Evolutionary conservation across 2,113 vertebrate genomes (phyloP), one percentile per base, ranked within the genome.

Genomic region (Protomyctophum bolini): DNA sequence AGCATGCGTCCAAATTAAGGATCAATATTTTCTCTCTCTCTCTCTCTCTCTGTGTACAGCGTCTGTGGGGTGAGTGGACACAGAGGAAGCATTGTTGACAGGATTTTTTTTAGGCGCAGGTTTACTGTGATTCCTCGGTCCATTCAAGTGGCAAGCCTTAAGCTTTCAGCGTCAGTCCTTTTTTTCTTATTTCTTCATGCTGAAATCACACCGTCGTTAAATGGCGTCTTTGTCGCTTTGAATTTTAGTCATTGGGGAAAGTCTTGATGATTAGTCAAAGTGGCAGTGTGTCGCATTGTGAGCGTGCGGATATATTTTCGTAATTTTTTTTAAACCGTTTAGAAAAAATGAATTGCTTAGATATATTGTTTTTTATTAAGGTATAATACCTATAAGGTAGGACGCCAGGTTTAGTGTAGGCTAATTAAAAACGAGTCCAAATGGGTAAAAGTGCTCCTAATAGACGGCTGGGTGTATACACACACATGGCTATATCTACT

Each of bases 1-100:
- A 70, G 75, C 79, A 75, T 57, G 51, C 68, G 60, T 85, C 81
- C 76, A 83, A 58, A 86, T 67, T 63, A 80, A 65, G 75, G 80
- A 87, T 90, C 83, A 85, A 80, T 86, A 62, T 47, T 62, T 73
- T 79, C 45, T 55, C 10, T 15, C 1, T 11, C 21, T 0, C 14
- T 85, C n/a, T 72, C 59, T 70, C 65, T 63, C 49, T 70, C 56
- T 70, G 63, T 63, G 46, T 45, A 21, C 75, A 56, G 64, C 60
- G 68, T 29, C 46, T 41, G 8, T 57, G 59, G 70, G 57, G 54
- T 67, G 47, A 46, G 57, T 8, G 14, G 52, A 28, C 46, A 28
- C 46, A 65, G 47, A 52, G 15, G 33, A 10, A 10, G 14, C 11
- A 54, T 61, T 61, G 69, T 74, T 59, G 45, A 14, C 28, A 14